Base-by-base conservation (phyloP, 2,113 vertebrate genomes). In the Cepphus grylle region DNA sequence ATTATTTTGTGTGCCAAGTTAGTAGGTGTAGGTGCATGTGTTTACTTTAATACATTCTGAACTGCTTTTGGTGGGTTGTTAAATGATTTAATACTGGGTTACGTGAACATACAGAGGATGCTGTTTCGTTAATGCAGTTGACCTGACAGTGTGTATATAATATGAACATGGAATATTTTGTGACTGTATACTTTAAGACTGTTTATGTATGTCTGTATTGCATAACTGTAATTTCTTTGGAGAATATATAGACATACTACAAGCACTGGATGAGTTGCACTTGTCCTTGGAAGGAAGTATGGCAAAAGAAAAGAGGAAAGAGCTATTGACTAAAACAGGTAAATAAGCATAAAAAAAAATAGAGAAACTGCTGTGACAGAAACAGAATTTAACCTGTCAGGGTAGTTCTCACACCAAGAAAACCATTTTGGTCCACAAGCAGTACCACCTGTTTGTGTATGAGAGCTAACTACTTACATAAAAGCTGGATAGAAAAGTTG, bases 1-100 rank as follows among this genome's bases (percentile, higher is more conserved):
- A 90, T 96, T 97, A 94, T 97, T 97, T 96, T 94, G 80, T 95
- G 80, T 94, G 66, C 36, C 87, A 90, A 89, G 52, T 95, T 97
- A 94, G 86, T 93, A 88, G 80, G 66, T 96, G 88, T 87, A 94
- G 76, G 25, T 96, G 59, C 65, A 25, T 94, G 81, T 25, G 12
- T 97, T 89, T 96, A 22, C 88, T 85, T 93, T 94, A 96, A 90
- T 95, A 86, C 81, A 71, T 95, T 84, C 88, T 97, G 47, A 96
- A 70, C 62, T 90, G 79, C 97, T 66, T 95, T 70, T 93, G 91
- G 69, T 21, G 8, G 55, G 42, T 94, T 63, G 62, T 85, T 97
- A 81, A 63, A 67, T 93, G 88, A 59, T 88, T 96, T 97, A 86
- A 97, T 97, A 62, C 40, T 84, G 67, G 81, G 85, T 97, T 97